Conservation (phyloP, 2,888 invertebrate species). For the Aleiodes alternator region DNA sequence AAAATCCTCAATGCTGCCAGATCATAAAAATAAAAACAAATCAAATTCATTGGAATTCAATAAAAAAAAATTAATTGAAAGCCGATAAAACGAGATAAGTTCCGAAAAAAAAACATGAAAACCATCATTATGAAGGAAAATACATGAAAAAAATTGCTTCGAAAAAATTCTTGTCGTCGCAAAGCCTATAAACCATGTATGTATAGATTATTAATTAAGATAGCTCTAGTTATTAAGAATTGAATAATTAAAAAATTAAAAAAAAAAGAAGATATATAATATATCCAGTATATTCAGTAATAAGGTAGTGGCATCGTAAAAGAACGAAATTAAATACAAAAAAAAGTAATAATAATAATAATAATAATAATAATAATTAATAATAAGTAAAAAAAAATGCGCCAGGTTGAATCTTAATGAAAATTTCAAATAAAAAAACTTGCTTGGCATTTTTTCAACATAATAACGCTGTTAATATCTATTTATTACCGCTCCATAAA, state of each 20-base stretch:
- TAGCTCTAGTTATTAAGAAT: conserved; percentile 55
- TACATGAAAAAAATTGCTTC: conserved; percentile 53
- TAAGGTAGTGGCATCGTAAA: conserved; percentile 40
- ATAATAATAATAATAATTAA: background rate
- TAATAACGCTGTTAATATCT: conserved; percentile 48
- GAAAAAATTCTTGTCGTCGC: conserved; percentile 44
- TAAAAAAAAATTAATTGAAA: too few relatives aligned
- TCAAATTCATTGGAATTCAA: too few relatives aligned
- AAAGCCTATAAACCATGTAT: conserved; percentile 46
- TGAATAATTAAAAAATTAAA: background rate
- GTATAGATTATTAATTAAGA: conserved; percentile 58
- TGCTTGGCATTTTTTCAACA: conserved; percentile 17
- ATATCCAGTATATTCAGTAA: conserved; percentile 51
- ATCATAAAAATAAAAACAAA: too few relatives aligned
- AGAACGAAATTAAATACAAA: conserved; percentile 39
- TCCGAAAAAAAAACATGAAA: background rate
- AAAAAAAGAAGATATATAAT: conserved; percentile 40
- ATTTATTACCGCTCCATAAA: conserved; percentile 18
- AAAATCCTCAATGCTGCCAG: too few relatives aligned
- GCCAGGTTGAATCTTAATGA: background rate
- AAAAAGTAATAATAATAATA: background rate
- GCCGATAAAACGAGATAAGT: background rate
- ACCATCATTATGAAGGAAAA: conserved; percentile 34
- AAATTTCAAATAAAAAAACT: conserved; percentile 9
- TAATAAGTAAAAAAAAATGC: conserved; percentile 1